Evolutionary conservation across 2,888 invertebrate species (phyloP).

Genomic region (Metallyticus violacea): DNA sequence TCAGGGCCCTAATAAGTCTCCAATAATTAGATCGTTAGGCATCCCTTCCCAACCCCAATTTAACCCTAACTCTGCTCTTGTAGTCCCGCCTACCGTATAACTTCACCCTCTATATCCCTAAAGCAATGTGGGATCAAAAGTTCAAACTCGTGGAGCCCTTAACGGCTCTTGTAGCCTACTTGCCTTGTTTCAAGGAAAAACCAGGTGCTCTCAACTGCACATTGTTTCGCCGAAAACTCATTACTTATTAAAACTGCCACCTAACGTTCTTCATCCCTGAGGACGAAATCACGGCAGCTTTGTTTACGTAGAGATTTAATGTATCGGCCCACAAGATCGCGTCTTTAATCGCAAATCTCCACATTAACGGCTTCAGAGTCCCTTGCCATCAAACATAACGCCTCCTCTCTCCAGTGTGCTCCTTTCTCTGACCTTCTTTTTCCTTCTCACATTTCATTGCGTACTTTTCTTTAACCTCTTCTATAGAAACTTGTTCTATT

Average conservation of each 20-base stretch:
- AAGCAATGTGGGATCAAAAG: neutral
- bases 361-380: neutral
- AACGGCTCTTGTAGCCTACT: neutral
- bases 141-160: neutral
- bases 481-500: too few relatives aligned
- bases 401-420: too few relatives aligned
- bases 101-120: neutral
- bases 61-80: neutral
- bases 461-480: neutral
- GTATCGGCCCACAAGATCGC: neutral
- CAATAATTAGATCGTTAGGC: conserved; percentile 17
- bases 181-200: neutral
- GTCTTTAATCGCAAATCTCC: neutral
- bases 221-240: neutral
- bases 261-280: neutral
- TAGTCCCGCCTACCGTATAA: neutral
- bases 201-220: neutral
- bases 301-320: neutral
- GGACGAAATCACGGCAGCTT: neutral
- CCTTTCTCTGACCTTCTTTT: too few relatives aligned
- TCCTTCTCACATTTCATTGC: too few relatives aligned
- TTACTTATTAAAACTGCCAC: neutral
- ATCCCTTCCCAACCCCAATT: neutral
- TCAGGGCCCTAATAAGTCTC: conserved; percentile 17
- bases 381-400: too few relatives aligned